A percentile compares a stretch with the other conserved stretches of the same genome.
Evolutionary conservation across 2,113 vertebrate genomes (phyloP).

Genomic region (Turdus rufiventris): DNA sequence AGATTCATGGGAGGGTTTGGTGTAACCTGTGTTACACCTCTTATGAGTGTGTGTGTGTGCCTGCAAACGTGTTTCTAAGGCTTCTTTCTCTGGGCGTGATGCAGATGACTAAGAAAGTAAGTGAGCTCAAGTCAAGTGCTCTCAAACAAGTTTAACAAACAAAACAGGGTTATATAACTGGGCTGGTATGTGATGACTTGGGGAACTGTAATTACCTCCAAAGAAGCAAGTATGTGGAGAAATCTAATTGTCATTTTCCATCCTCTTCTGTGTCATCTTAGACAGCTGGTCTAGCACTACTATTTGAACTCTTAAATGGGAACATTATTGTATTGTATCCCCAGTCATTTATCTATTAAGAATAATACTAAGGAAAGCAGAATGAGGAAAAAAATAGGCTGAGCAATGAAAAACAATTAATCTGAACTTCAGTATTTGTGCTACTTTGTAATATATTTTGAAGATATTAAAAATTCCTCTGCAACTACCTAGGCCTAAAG

Average conservation of each 20-base stretch:
- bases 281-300: neutral
- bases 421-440: neutral
- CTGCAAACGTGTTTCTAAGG: neutral
- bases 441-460: neutral
- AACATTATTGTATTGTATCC: neutral
- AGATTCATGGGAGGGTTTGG: neutral
- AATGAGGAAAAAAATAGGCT: neutral
- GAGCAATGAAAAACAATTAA: neutral
- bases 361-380: neutral
- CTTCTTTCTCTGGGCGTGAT: neutral
- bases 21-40: neutral
- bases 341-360: neutral
- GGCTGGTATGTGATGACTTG: constrained; percentile 21
- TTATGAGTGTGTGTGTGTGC: neutral
- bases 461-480: neutral
- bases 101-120: constrained; percentile 15
- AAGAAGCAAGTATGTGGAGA: constrained; percentile 8
- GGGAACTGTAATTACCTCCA: constrained; percentile 1
- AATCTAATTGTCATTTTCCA: constrained; percentile 43
- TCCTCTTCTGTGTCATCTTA: constrained; percentile 8
- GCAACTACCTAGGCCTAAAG: neutral
- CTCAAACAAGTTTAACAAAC: constrained; percentile 60
- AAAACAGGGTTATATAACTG: constrained; percentile 47
- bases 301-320: constrained; percentile 3
- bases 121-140: neutral